Base-by-base conservation (phyloP, 2,113 vertebrate genomes). In the Camelus bactrianus region DNA sequence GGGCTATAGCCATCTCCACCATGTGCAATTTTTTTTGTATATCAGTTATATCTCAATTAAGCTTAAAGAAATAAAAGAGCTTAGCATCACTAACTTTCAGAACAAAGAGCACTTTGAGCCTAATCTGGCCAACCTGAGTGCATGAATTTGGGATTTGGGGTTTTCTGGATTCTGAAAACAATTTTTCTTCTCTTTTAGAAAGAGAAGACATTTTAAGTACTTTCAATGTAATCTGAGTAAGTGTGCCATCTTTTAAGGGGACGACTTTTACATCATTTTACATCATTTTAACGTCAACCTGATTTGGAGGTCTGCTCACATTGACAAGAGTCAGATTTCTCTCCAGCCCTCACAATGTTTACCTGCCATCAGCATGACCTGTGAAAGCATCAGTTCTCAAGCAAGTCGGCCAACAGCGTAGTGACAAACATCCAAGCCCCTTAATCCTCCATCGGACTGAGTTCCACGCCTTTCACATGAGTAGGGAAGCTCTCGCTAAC, bases 291-390 rank as follows among this genome's bases (percentile, higher is more conserved):
- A 52, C 30, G 69, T 30, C 32, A 60, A 19, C 67, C n/a, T 89
- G 54, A 80, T 48, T 79, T 32, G 46, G 87, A 69, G 42, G 32
- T n/a, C 75, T 8, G 7, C 22, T 88, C 69, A 84, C 12, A 56
- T 84, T 19, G 87, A 87, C 6, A 35, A 38, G n/a, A 77, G 52
- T 86, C 19, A 0, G 22, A n/a, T 42, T 86, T 91, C 6, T 77
- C 48, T 35, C 54, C 13, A n/a, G 28, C n/a, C n/a, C 52, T 93
- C 32, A 65, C 46, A 26, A 90, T 58, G 67, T 64, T 94, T 94
- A 80, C n/a, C 64, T 92, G 48, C 91, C 91, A 69, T 72, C 65
- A 88, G 80, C 84, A 96, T 88, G 35, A 60, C 42, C 16, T 17
- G 46, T 32, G 24, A 70, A 86, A 91, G 77, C 64, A 69, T 17